These are phyloP conservation scores for Trachemys scripta DNA, from an alignment of 2,113 vertebrate species.

Conservation along the genomic window DNA sequence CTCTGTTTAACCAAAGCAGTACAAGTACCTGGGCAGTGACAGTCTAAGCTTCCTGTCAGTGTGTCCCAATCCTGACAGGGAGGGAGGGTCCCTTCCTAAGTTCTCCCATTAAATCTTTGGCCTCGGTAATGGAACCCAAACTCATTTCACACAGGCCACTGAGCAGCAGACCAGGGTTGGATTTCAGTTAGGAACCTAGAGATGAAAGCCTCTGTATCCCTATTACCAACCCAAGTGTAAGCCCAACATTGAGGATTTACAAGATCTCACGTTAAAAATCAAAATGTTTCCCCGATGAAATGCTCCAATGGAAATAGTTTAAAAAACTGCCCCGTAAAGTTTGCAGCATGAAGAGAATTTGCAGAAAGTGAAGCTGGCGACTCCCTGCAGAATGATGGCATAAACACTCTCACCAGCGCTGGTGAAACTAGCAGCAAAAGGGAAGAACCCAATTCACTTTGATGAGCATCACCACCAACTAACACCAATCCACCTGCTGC, in stretches of 20 bases:
- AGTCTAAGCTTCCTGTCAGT: neutral
- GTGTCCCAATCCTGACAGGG: neutral
- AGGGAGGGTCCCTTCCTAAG: neutral
- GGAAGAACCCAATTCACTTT: neutral
- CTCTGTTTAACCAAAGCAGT: neutral
- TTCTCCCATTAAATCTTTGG: neutral
- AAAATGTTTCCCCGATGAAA: neutral
- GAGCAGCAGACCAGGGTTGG: neutral
- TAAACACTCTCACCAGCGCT: neutral
- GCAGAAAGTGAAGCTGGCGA: neutral
- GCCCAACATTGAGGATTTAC: neutral
- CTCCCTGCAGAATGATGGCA: neutral
- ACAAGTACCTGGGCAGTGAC: neutral
- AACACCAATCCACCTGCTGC: neutral
- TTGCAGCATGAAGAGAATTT: neutral
- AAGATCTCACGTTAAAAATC: neutral
- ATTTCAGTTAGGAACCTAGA: neutral
- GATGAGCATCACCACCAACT: neutral
- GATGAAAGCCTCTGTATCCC: neutral
- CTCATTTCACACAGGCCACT: neutral
- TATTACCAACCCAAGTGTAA: neutral
- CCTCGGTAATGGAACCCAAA: neutral
- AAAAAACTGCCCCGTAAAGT: neutral
- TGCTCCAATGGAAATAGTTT: neutral
- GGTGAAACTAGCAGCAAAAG: neutral